These are phyloP conservation scores for Iphiclides podalirius DNA, from an alignment of 2,888 invertebrate genomes.

Conservation along the genomic window DNA sequence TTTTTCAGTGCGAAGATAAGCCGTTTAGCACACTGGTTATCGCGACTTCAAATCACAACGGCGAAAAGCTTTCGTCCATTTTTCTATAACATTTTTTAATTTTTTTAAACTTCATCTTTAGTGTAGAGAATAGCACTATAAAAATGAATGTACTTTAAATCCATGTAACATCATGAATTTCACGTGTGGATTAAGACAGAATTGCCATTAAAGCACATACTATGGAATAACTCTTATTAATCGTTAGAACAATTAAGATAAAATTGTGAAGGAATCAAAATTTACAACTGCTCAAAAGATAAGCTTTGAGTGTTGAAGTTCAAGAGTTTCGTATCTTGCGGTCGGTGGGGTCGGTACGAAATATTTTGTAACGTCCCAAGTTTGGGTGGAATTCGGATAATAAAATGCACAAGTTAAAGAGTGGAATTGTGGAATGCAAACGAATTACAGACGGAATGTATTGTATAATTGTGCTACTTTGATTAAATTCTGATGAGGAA, in stretches of 20 bases:
- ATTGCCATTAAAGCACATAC: background rate
- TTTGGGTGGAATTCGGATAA: slow-evolving; percentile 40
- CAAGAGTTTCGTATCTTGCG: slow-evolving; percentile 53
- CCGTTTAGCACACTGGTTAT: too few species aligned
- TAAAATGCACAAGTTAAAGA: slow-evolving; percentile 40
- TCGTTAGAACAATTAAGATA: slow-evolving; percentile 71
- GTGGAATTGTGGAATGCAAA: slow-evolving; percentile 31
- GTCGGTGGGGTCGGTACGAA: slow-evolving; percentile 40
- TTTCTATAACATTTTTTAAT: too few species aligned
- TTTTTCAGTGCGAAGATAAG: too few species aligned
- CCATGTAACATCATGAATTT: too few species aligned
- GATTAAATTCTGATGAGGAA: too few species aligned
- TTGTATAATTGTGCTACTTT: slow-evolving; percentile 7
- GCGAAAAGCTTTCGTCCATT: too few species aligned
- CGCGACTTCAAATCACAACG: too few species aligned
- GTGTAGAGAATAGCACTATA: too few species aligned
- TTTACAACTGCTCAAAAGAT: slow-evolving; percentile 70
- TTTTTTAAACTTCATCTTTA: too few species aligned
- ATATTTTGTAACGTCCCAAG: slow-evolving; percentile 46
- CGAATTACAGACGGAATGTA: slow-evolving; percentile 21
- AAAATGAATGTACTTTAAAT: too few species aligned
- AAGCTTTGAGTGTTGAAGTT: slow-evolving; percentile 73
- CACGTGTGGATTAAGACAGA: slow-evolving; percentile 6
- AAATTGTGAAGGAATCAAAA: slow-evolving; percentile 75
- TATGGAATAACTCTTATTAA: slow-evolving; percentile 35